phyloP scores from a whole-genome alignment of 2,113 vertebrate species.

The Clinocottus analis region DNA sequence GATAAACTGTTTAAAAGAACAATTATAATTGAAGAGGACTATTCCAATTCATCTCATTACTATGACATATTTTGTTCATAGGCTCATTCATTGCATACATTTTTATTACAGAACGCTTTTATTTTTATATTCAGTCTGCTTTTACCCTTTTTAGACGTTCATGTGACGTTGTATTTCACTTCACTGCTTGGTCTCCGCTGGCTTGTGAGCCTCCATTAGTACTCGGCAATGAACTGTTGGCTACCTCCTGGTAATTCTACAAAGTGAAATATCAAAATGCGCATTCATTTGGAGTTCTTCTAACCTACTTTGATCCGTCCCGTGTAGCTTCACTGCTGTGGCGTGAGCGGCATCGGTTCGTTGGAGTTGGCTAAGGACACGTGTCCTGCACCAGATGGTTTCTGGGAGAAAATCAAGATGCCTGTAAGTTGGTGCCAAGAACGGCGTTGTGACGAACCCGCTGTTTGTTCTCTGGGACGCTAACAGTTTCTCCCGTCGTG shows the following conservation, averaged over 20 bases:
- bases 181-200: too few species aligned
- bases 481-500: slow-evolving; percentile 9
- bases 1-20: too few species aligned
- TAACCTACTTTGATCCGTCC: neutral
- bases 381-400: slow-evolving; percentile 45
- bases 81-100: neutral
- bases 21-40: too few species aligned
- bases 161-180: too few species aligned
- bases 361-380: slow-evolving; percentile 3
- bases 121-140: too few species aligned
- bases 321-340: slow-evolving; percentile 76
- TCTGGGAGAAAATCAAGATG: neutral
- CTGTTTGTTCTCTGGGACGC: neutral
- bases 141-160: too few species aligned
- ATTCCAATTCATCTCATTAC: too few species aligned
- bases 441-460: neutral
- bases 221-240: too few species aligned
- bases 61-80: too few species aligned
- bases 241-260: neutral
- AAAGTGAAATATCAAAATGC: neutral
- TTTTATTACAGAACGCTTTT: too few species aligned
- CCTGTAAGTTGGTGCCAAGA: slow-evolving; percentile 57
- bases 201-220: too few species aligned
- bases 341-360: neutral
- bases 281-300: neutral